A percentile compares a stretch with the other conserved stretches of the same genome.
These are phyloP conservation scores for Drosophila peninsularis DNA, from an alignment of 2,888 invertebrate genomes.

Conservation along the genomic window DNA sequence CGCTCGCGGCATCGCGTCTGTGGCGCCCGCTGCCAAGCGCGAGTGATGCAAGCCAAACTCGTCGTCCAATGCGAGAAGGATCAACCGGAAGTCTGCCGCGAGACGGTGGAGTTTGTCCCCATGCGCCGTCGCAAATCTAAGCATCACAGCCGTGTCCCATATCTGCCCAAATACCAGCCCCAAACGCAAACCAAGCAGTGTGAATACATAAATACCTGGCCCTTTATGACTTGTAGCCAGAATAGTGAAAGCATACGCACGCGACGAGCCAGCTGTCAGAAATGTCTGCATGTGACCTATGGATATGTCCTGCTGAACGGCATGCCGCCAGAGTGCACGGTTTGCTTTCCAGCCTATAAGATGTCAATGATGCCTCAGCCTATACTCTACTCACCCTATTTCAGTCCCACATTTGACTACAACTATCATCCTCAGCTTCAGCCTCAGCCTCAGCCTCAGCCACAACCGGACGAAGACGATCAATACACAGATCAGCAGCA, in stretches of 20 bases:
- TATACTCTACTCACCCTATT: conserved; percentile 22
- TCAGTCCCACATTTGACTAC: conserved; percentile 26
- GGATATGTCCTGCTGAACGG: conserved; percentile 60
- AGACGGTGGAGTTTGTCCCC: conserved; percentile 74
- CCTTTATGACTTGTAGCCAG: conserved; percentile 58
- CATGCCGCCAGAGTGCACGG: conserved; percentile 57
- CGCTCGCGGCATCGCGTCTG: conserved; percentile 77
- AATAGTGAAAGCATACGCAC: not conserved
- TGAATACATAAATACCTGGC: conserved; percentile 58
- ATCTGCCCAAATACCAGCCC: not conserved
- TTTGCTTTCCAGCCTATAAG: conserved; percentile 44
- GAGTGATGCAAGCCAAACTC: conserved; percentile 76
- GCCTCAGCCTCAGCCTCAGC: not conserved
- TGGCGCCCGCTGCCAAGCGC: conserved; percentile 78
- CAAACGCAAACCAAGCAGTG: conserved; percentile 22
- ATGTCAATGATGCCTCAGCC: conserved; percentile 41
- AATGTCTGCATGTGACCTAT: conserved; percentile 60
- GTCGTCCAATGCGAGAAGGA: conserved; percentile 62
- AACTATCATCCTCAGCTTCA: too few relatives aligned
- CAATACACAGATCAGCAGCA: not conserved
- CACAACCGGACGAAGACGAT: not conserved
- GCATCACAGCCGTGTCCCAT: not conserved
- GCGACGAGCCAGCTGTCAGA: conserved; percentile 48
- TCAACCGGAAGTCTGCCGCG: conserved; percentile 56
- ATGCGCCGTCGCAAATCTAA: conserved; percentile 31